Evolutionary conservation across 2,888 invertebrate species (phyloP).

Genomic region (Agrochola circellaris): DNA sequence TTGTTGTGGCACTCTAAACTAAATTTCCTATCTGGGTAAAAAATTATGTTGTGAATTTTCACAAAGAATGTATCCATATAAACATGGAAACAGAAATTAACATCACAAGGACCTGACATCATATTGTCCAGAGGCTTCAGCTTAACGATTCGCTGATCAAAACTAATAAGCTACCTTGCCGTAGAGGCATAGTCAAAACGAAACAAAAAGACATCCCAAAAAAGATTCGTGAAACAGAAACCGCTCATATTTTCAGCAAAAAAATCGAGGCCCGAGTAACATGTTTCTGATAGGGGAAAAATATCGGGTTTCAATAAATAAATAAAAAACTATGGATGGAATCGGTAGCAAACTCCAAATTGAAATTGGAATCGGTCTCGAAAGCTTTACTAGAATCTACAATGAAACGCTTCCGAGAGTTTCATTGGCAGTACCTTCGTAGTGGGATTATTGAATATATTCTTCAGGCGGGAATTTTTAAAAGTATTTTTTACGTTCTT

Average conservation of each 20-base stretch:
- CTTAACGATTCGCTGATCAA: conserved; percentile 2
- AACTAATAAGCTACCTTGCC: conserved; percentile 24
- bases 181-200: background rate
- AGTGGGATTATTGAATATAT: conserved; percentile 10
- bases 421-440: conserved; percentile 23
- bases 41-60: background rate
- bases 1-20: background rate
- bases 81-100: background rate
- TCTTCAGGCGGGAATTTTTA: conserved; percentile 6
- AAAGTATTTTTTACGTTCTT: background rate
- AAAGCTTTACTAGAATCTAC: conserved; percentile 25
- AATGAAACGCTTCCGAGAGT: conserved; percentile 25
- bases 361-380: conserved; percentile 40
- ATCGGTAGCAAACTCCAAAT: conserved; percentile 21
- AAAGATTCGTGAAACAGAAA: conserved; percentile 3
- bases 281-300: conserved; percentile 29
- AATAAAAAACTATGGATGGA: conserved; percentile 4
- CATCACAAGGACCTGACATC: background rate
- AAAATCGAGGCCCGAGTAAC: conserved; percentile 12
- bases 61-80: background rate
- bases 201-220: conserved; percentile 9
- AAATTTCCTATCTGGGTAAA: background rate
- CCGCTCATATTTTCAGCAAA: conserved; percentile 26
- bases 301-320: conserved; percentile 33
- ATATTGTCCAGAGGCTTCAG: background rate